Base-by-base conservation (phyloP, 2,888 invertebrate species). In the Erebia aethiops region DNA sequence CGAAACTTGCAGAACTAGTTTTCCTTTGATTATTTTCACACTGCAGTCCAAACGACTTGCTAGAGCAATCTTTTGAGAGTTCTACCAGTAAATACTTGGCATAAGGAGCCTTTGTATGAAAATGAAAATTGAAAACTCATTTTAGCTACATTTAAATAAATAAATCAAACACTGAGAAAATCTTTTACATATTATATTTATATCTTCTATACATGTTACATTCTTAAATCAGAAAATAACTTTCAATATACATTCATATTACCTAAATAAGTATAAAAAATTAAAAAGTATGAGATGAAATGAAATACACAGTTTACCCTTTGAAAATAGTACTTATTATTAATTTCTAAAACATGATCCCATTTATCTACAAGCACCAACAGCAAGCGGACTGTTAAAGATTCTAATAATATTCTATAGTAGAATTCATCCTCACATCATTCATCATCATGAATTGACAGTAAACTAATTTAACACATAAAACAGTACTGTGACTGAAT, bases 301-400 rank as follows among this genome's bases (percentile, higher is more conserved):
- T 18, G 52, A 57, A 58, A 69, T 58, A 21, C 14, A 65, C 57
- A 58, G 49, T 10, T 16, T n/a, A 49, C n/a, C 14, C 18, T 64
- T 10, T 10, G 35, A 26, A 14, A 61, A 18, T 13, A 64, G 54
- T 46, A 69, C 21, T 26, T 64, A 58, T 57, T 35, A 14, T 54
- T 35, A 63, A 21, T 52, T 61, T 60, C 57, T 69, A 46, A 61
- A 68, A 67, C 62, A 75, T 63, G 69, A 78, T 79, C 71, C 83
- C 80, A 82, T 81, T 80, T 79, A 76, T 82, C 83, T 85, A 86
- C 77, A 89, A 89, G 89, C 89, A 90, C 90, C 89, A 88, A 84
- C 80, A 80, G 81, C 76, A 84, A 86, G 82, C 81, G 81, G 86
- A 87, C 83, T 82, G 77, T 82, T 81, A 77, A 74, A 67, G 54